A percentile compares a stretch with the other conserved stretches of the same genome.
Conservation (phyloP, 1,140 invertebrate species). For the Paraescarpia echinospica region DNA sequence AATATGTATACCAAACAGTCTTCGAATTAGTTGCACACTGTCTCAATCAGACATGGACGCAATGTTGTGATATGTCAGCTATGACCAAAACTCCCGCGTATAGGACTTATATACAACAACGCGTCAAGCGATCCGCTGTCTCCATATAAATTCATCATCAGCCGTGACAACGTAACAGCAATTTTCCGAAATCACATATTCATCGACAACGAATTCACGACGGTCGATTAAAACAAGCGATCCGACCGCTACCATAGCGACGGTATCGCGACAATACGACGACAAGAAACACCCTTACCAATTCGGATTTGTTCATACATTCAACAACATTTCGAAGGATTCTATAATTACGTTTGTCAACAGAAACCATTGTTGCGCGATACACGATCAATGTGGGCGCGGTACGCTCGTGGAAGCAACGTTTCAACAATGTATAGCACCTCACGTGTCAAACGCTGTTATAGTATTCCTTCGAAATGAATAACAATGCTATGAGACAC, state of each 20-base stretch:
- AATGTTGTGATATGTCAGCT: neutral
- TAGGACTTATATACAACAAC: neutral
- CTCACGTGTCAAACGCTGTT: neutral
- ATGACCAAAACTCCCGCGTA: neutral
- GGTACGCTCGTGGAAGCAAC: neutral
- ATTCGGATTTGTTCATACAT: neutral
- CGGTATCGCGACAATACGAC: neutral
- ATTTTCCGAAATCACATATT: slow-evolving; percentile 1
- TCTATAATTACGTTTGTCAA: neutral
- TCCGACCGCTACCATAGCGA: neutral
- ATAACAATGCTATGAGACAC: neutral
- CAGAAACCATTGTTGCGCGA: neutral
- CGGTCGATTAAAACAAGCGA: neutral
- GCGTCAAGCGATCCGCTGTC: neutral
- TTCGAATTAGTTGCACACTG: neutral
- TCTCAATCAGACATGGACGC: neutral
- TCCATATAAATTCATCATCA: neutral
- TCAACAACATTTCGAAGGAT: neutral
- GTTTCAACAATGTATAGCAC: neutral
- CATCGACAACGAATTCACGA: neutral
- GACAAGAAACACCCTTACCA: neutral
- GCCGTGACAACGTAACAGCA: neutral
- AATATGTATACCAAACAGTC: neutral
- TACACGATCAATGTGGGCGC: neutral
- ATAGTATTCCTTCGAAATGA: neutral